Conservation (phyloP, 2,113 vertebrate genomes). For the Phyllostomus discolor region DNA sequence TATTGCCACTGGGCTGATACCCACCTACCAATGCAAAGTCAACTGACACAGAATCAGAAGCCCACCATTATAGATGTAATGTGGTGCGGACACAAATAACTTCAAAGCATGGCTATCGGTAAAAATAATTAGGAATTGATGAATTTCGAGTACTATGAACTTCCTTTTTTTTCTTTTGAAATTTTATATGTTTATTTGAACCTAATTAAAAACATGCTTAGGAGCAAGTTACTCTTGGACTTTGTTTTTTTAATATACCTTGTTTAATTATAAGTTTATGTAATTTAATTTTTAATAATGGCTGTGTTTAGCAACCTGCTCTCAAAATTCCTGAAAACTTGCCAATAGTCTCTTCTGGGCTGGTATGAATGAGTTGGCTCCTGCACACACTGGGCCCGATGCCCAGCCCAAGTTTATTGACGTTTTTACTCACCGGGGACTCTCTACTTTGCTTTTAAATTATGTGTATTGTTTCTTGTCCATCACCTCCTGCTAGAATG, state of each 20-base stretch:
- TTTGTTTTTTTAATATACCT: neutral
- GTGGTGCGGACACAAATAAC: neutral
- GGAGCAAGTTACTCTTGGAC: too few relatives aligned
- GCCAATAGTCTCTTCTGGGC: neutral
- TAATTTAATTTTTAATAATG: neutral
- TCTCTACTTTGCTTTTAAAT: neutral
- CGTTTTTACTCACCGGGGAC: neutral
- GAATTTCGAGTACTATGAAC: neutral
- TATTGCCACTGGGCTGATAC: neutral
- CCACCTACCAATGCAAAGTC: too few relatives aligned
- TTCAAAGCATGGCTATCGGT: neutral
- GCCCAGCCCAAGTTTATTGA: neutral
- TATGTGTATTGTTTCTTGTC: neutral
- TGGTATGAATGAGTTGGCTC: neutral
- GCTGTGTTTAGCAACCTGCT: neutral
- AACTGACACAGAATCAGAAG: neutral
- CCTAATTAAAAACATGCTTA: too few relatives aligned
- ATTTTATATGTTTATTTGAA: too few relatives aligned
- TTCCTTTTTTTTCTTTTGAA: neutral
- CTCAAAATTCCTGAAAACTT: neutral
- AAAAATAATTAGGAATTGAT: neutral
- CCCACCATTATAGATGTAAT: fast-evolving
- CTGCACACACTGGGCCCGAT: neutral
- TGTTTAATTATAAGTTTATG: neutral
- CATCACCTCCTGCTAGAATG: neutral